phyloP scores from a whole-genome alignment of 2,888 invertebrate genomes.

The Thymelicus lineola region DNA sequence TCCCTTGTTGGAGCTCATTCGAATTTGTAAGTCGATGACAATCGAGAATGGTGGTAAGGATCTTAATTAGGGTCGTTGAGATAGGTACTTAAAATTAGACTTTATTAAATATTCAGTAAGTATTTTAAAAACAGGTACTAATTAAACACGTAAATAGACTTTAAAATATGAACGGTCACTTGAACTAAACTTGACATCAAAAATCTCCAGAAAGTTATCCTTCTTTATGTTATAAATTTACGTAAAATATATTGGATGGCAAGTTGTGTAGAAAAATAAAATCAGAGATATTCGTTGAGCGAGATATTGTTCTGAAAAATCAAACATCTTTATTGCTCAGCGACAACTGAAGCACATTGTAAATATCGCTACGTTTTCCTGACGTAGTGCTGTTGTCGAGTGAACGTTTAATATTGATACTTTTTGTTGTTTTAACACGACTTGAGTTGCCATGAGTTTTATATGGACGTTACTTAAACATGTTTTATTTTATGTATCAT shows the following conservation, averaged over 20 bases:
- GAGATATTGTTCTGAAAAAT: conserved; percentile 14
- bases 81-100: no score
- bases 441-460: no score
- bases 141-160: no score
- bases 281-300: conserved; percentile 1
- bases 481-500: no score
- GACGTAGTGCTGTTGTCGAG: conserved; percentile 6
- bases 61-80: no score
- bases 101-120: no score
- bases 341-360: conserved; percentile 8
- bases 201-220: background rate
- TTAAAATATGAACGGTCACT: background rate
- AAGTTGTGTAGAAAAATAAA: conserved; percentile 3
- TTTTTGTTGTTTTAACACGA: background rate
- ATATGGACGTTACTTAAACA: no score
- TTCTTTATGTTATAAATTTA: conserved; percentile 10
- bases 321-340: conserved; percentile 14
- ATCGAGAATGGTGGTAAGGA: no score
- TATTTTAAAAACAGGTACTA: no score
- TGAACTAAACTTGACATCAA: background rate
- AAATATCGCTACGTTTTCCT: conserved; percentile 4
- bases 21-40: no score
- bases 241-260: conserved; percentile 4
- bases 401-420: conserved; percentile 1
- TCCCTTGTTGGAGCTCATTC: no score